Conservation (phyloP, 2,113 vertebrate species). For the Tachycineta bicolor region DNA sequence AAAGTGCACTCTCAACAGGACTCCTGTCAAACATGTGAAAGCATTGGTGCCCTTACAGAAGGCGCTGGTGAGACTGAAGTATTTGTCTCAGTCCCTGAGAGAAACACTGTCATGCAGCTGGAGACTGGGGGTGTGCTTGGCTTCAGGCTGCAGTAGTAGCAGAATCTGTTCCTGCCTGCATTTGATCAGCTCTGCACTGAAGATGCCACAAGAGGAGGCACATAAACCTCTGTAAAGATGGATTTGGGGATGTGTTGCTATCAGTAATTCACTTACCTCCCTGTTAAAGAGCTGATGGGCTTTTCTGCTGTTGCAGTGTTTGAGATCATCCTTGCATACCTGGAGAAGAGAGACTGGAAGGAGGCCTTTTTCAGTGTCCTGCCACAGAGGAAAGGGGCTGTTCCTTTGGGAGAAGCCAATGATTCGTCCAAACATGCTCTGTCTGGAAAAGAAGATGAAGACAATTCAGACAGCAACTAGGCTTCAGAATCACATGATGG, state of each 20-base stretch:
- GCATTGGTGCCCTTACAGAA: background rate
- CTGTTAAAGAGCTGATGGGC: background rate
- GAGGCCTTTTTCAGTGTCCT: slow-evolving; percentile 93
- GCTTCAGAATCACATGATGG: background rate
- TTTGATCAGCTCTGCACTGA: background rate
- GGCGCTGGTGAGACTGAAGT: background rate
- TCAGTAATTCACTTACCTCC: background rate
- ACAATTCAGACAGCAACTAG: slow-evolving; percentile 45
- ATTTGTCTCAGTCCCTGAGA: background rate
- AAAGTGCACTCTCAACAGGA: background rate
- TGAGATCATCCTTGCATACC: slow-evolving; percentile 92
- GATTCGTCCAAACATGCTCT: background rate
- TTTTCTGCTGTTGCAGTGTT: slow-evolving; percentile 83
- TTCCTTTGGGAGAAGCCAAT: slow-evolving; percentile 75
- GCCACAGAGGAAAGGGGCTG: slow-evolving; percentile 91
- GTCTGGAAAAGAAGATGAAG: background rate
- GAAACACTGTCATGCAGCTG: background rate
- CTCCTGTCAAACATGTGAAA: background rate
- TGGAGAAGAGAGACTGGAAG: slow-evolving; percentile 91
- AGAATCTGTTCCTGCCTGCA: background rate
- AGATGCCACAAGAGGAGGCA: background rate
- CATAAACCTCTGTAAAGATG: background rate
- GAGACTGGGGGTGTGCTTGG: background rate
- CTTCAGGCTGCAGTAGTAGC: background rate
- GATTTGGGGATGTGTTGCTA: background rate